phyloP scores from a whole-genome alignment of 2,888 invertebrate species.

The Scotopteryx bipunctaria region DNA sequence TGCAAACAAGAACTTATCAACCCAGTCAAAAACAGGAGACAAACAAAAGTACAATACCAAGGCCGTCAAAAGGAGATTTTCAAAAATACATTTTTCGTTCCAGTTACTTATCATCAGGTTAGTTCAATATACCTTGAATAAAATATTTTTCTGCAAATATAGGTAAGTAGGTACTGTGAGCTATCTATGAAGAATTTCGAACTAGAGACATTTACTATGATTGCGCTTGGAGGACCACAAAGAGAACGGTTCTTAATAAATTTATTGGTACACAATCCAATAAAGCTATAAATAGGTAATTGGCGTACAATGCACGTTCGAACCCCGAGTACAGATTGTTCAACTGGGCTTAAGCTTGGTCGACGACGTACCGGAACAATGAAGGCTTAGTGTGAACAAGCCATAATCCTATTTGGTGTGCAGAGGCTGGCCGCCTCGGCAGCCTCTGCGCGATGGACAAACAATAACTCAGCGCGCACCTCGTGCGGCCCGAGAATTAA shows the following conservation, averaged over 20 bases:
- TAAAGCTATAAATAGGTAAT: constrained; percentile 43
- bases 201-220: constrained; percentile 30
- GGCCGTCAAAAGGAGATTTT: no score
- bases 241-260: constrained; percentile 35
- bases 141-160: no score
- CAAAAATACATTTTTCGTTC: no score
- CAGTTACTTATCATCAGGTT: no score
- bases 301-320: constrained; percentile 45
- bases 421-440: constrained; percentile 31
- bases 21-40: background rate
- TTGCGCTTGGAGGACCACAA: constrained; percentile 30
- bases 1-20: background rate
- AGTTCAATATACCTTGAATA: no score
- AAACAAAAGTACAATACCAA: background rate
- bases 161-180: background rate
- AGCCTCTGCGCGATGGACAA: constrained; percentile 43
- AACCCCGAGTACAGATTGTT: constrained; percentile 45
- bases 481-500: constrained; percentile 44
- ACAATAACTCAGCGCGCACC: constrained; percentile 55
- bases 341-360: constrained; percentile 41
- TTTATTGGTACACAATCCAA: constrained; percentile 41
- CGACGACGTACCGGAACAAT: constrained; percentile 52
- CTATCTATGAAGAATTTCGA: constrained; percentile 9
- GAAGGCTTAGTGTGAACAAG: constrained; percentile 52
- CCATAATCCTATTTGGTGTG: constrained; percentile 60